Base-by-base conservation (phyloP, 2,113 vertebrate species). In the Lophius piscatorius region DNA sequence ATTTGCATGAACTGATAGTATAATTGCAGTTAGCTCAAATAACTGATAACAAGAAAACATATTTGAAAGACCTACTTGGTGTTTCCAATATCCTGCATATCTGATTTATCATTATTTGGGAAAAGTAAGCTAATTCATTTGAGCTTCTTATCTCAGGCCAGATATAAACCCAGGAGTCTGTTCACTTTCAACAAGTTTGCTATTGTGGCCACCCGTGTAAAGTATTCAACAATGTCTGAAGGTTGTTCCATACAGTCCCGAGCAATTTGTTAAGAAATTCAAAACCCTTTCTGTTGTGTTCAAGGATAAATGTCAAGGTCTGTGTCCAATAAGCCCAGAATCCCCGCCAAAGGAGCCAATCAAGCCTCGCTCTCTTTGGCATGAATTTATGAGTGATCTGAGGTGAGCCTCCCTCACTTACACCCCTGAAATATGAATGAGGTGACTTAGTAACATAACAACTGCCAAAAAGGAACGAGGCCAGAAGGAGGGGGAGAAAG, bases 351-450 rank as follows among this genome's bases (percentile, higher is more conserved):
- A 63, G 40, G 72, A 13, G 36, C 39, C 12, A 36, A 38, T 40
- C 28, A 26, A 17, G 26, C 38, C 63, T 21, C 44, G 22, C 42
- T 22, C 35, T 55, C 44, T 60, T 44, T 65, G 35, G 31, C 74
- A 47, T 23, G 18, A 39, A 31, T 40, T 20, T 51, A 16, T 63
- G 67, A 33, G 46, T 44, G 70, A 74, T 60, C 41, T 59, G 59
- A 72, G 66, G 72, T 63, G 65, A 74, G 51, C 24, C 55, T 70
- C 52, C 34, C 62, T 73, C 52, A 71, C 62, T 61, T 49, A 40
- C 56, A 50, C 74, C 74, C 74, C 35, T 84, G 61, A 86, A 89
- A 83, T 76, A 82, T 83, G 74, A 80, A 86, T 82, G 84, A 83
- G 79, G 80, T 48, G 65, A 78, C 62, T 35, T 58, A 50, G 45